Evolutionary conservation across 1,140 invertebrate genomes (phyloP).

Genomic region (Dryas iulia): DNA sequence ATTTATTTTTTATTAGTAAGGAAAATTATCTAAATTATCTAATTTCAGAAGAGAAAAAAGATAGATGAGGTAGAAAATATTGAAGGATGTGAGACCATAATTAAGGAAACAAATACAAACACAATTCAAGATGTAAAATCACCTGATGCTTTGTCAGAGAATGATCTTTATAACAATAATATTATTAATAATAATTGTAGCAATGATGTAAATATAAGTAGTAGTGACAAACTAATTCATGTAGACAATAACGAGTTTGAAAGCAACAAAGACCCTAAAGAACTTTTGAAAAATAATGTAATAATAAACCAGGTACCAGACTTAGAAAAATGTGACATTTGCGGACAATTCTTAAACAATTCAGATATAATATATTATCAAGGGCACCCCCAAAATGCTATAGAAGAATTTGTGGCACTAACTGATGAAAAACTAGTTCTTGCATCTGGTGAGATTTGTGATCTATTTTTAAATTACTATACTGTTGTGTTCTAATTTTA

Average conservation of each 20-base stretch:
- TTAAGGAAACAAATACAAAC: background rate
- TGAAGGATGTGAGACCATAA: background rate
- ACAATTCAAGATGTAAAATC: background rate
- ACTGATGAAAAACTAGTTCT: slow-evolving; percentile 88
- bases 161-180: background rate
- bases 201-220: slow-evolving; percentile 2
- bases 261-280: slow-evolving; percentile 7
- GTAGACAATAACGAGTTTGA: slow-evolving; percentile 19
- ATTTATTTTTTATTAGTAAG: background rate
- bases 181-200: background rate
- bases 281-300: slow-evolving; percentile 21
- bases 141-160: background rate
- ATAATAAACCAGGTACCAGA: slow-evolving; percentile 32
- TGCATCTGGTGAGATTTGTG: slow-evolving; percentile 81
- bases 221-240: background rate
- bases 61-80: background rate
- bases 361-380: slow-evolving; percentile 85
- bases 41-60: slow-evolving; percentile 17
- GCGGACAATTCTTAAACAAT: slow-evolving; percentile 83
- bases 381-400: slow-evolving; percentile 87
- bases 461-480: background rate
- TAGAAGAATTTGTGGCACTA: slow-evolving; percentile 89
- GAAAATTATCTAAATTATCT: background rate
- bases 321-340: slow-evolving; percentile 65
- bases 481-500: background rate